Conservation (phyloP, 2,888 invertebrate species). For the Polydrusus tereticollis region DNA sequence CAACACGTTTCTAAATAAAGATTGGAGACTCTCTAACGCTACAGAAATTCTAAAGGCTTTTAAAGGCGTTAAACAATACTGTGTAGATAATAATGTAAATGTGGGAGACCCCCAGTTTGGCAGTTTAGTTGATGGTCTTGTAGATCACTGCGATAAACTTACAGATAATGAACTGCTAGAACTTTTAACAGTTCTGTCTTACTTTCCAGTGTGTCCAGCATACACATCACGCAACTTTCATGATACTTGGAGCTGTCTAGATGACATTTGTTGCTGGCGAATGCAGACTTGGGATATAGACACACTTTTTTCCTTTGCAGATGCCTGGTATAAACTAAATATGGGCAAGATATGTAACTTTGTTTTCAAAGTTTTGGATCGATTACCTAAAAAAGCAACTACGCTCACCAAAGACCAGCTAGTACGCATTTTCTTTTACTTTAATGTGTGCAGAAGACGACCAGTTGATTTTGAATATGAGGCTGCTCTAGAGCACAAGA, state of each 20-base stretch:
- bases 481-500: slow-evolving; percentile 68
- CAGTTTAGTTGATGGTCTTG: slow-evolving; percentile 64
- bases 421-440: slow-evolving; percentile 77
- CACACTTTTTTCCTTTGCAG: slow-evolving; percentile 72
- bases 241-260: slow-evolving; percentile 77
- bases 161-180: slow-evolving; percentile 71
- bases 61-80: slow-evolving; percentile 56
- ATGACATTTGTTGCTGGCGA: slow-evolving; percentile 72
- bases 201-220: slow-evolving; percentile 70
- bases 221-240: slow-evolving; percentile 72
- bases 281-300: slow-evolving; percentile 69
- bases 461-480: slow-evolving; percentile 77
- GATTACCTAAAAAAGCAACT: slow-evolving; percentile 69
- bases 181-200: slow-evolving; percentile 69
- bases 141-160: slow-evolving; percentile 70
- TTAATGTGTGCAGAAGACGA: slow-evolving; percentile 73
- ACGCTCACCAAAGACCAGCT: slow-evolving; percentile 73
- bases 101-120: slow-evolving; percentile 63
- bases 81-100: slow-evolving; percentile 57
- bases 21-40: slow-evolving; percentile 57
- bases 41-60: slow-evolving; percentile 61
- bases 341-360: slow-evolving; percentile 56
- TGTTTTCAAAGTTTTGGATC: slow-evolving; percentile 34
- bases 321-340: slow-evolving; percentile 76
- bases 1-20: slow-evolving; percentile 46